A percentile compares a stretch with the other conserved stretches of the same genome.
These are phyloP conservation scores for Diploptera punctata DNA, from an alignment of 2,888 invertebrate species.

Conservation along the genomic window DNA sequence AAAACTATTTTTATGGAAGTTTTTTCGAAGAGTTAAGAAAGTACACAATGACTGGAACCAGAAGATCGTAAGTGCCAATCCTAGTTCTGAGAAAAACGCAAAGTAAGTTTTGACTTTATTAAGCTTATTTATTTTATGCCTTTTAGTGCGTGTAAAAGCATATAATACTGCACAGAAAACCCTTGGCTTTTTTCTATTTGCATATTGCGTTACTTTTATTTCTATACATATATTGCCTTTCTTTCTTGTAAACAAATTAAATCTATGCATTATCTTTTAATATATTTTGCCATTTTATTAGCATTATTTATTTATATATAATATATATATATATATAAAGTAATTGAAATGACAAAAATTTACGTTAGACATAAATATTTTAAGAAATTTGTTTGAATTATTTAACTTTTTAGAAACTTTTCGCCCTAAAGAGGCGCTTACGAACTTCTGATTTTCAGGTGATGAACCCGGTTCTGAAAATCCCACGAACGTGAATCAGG, in stretches of 20 bases:
- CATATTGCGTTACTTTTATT: neutral
- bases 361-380: too few relatives aligned
- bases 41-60: too few relatives aligned
- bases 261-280: neutral
- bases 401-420: too few relatives aligned
- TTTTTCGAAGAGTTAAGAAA: too few relatives aligned
- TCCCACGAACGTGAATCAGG: neutral
- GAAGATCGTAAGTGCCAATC: slow-evolving; percentile 8
- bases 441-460: slow-evolving; percentile 14
- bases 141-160: slow-evolving; percentile 10
- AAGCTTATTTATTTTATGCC: neutral
- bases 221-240: neutral
- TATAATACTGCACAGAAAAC: slow-evolving; percentile 4
- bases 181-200: neutral
- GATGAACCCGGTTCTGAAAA: slow-evolving; percentile 7
- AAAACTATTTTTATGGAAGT: too few relatives aligned
- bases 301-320: neutral
- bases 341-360: too few relatives aligned
- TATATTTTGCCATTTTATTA: neutral
- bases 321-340: too few relatives aligned
- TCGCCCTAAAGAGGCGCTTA: slow-evolving; percentile 1
- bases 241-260: neutral
- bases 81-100: slow-evolving; percentile 19
- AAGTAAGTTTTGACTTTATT: neutral
- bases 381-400: too few relatives aligned